These are phyloP conservation scores for Coilia nasus DNA, from an alignment of 2,797 vertebrate genomes.

Conservation along the genomic window DNA sequence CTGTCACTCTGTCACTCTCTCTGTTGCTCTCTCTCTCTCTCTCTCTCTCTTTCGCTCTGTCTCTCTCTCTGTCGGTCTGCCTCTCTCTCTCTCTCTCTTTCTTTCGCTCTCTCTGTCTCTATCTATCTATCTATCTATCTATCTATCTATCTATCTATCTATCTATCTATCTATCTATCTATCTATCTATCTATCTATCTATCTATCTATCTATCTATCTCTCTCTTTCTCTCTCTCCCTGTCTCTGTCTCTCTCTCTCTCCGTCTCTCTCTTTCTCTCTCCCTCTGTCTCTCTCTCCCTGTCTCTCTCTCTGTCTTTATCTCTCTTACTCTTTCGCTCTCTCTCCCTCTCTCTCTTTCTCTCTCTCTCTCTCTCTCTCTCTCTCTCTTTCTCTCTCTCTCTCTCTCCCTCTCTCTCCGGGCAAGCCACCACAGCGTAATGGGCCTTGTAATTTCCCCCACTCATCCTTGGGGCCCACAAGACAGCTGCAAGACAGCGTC, in stretches of 20 bases:
- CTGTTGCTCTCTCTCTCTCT: not conserved
- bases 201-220: not conserved
- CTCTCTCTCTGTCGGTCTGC: not conserved
- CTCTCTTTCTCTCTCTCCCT: not conserved
- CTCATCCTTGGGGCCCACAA: slow-evolving; percentile 49
- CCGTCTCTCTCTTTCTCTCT: too few relatives aligned
- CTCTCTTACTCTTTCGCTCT: not conserved
- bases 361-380: too few relatives aligned
- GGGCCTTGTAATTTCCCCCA: slow-evolving; percentile 57
- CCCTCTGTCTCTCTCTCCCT: not conserved
- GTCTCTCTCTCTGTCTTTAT: not conserved
- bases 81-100: not conserved
- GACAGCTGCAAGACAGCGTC: slow-evolving; percentile 10
- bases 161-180: not conserved
- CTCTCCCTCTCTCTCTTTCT: not conserved
- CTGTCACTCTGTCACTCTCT: not conserved
- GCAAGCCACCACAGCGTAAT: slow-evolving; percentile 45
- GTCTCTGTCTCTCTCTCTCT: not conserved
- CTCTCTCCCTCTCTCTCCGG: not conserved
- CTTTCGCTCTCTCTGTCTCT: not conserved
- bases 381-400: too few relatives aligned
- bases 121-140: too few relatives aligned
- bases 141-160: too few relatives aligned
- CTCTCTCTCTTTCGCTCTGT: not conserved
- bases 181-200: not conserved